Evolutionary conservation across 2,113 vertebrate genomes (phyloP).

Genomic region (Python bivittatus): DNA sequence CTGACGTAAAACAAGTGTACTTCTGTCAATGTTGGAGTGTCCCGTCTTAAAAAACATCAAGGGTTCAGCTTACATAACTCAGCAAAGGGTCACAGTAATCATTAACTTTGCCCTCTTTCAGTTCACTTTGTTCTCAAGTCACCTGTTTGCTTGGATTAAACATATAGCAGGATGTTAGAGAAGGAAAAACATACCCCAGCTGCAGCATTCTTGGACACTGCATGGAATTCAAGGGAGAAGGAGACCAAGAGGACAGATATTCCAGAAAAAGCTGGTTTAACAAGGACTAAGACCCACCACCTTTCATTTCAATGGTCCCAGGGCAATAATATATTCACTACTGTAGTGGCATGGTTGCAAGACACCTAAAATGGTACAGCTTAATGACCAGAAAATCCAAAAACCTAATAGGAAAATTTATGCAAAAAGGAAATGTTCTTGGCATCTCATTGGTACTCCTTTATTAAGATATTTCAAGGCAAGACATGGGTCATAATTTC

Average conservation of each 20-base stretch:
- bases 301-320: not conserved
- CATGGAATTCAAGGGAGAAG: conserved; percentile 8
- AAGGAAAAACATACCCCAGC: conserved; percentile 20
- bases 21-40: not conserved
- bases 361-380: not conserved
- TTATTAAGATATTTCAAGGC: not conserved
- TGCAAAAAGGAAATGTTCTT: not conserved
- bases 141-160: conserved; percentile 68
- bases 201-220: conserved; percentile 13
- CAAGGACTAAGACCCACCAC: not conserved
- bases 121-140: conserved; percentile 57
- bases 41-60: conserved; percentile 35
- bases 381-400: not conserved
- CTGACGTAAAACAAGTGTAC: conserved; percentile 2
- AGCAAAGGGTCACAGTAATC: conserved; percentile 55
- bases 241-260: rapidly evolving
- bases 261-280: not conserved
- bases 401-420: not conserved
- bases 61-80: conserved; percentile 63
- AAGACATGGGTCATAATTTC: not conserved
- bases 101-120: conserved; percentile 62
- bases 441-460: not conserved
- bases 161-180: conserved; percentile 44
- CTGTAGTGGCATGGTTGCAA: not conserved
- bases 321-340: not conserved